A percentile compares a stretch with the other conserved stretches of the same genome.
Evolutionary conservation across 2,113 vertebrate genomes (phyloP).

Genomic region (Gnathonemus echidnorhynchus): DNA sequence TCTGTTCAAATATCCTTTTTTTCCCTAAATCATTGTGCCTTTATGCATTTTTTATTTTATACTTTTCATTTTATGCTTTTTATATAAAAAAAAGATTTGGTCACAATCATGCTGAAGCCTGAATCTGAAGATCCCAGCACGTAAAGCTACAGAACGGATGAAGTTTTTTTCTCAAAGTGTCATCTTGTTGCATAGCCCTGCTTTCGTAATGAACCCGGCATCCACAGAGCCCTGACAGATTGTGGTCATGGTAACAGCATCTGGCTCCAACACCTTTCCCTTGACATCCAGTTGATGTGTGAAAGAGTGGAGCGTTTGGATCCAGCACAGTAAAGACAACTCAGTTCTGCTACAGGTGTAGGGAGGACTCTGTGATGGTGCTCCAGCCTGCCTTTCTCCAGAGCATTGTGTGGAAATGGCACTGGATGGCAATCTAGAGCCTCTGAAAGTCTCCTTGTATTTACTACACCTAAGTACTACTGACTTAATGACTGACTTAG

Average conservation of each 20-base stretch:
- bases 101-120: conserved; percentile 81
- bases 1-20: conserved; percentile 37
- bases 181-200: conserved; percentile 85
- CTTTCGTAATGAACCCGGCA: conserved; percentile 33
- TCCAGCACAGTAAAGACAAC: neutral
- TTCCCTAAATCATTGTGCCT: conserved; percentile 54
- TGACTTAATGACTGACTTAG: neutral
- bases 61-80: conserved; percentile 32
- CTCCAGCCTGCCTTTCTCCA: neutral
- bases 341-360: neutral
- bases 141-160: conserved; percentile 68
- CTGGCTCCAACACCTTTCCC: neutral
- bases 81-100: conserved; percentile 71
- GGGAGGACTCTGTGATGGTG: neutral
- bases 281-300: neutral
- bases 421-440: neutral
- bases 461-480: neutral
- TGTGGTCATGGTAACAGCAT: conserved; percentile 13
- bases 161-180: conserved; percentile 53
- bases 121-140: conserved; percentile 65
- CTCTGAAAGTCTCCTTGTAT: neutral
- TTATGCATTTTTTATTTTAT: conserved; percentile 51
- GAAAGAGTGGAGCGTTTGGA: neutral
- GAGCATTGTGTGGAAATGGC: neutral
- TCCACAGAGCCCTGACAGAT: conserved; percentile 31